Conservation (phyloP, 2,113 vertebrate species). For the Corvus hawaiiensis region DNA sequence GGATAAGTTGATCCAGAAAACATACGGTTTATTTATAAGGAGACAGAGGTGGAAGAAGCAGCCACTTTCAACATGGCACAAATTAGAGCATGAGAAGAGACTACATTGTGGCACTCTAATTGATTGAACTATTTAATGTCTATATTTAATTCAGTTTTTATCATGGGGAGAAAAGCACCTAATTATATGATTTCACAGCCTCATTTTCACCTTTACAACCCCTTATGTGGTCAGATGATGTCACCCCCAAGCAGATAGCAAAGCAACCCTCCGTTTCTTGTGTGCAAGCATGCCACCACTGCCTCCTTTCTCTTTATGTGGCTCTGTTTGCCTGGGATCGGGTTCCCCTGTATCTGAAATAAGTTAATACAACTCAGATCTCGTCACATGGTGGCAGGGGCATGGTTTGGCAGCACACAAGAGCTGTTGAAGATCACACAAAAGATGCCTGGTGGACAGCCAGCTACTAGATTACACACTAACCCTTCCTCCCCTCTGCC, state of each 20-base stretch:
- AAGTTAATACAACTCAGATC: background rate
- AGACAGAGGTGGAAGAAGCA: background rate
- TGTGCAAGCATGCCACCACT: background rate
- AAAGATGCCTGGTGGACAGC: background rate
- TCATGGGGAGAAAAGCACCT: background rate
- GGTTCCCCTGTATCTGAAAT: background rate
- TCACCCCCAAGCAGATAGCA: background rate
- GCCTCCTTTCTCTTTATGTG: background rate
- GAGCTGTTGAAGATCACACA: background rate
- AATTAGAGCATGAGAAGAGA: background rate
- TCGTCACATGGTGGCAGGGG: background rate
- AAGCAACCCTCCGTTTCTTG: accelerated
- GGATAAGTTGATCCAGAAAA: constrained; percentile 58
- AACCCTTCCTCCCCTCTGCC: background rate
- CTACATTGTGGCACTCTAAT: background rate
- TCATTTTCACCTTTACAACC: background rate
- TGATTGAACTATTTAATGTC: background rate
- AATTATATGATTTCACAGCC: background rate
- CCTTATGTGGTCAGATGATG: background rate
- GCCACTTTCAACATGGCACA: background rate
- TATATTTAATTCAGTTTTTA: background rate
- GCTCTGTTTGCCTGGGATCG: accelerated
- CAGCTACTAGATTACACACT: background rate
- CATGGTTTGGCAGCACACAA: background rate
- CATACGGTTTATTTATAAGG: constrained; percentile 57